Conservation (phyloP, 1,140 invertebrate species). For the Chymomyza costata region DNA sequence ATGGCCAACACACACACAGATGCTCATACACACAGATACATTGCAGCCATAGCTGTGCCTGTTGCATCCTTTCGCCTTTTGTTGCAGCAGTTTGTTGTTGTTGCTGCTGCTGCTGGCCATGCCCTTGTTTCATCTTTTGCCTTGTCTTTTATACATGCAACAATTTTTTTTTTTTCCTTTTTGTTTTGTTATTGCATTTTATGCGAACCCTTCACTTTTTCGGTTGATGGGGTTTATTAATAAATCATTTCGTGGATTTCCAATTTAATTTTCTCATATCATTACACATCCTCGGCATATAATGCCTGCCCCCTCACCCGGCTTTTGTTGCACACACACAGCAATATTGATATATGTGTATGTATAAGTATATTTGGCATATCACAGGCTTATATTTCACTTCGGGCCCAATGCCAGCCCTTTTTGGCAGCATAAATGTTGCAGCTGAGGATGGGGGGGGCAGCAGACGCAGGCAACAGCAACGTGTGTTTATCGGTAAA, state of each 20-base stretch:
- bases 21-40: background rate
- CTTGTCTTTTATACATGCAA: background rate
- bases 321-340: background rate
- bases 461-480: background rate
- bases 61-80: constrained; percentile 24
- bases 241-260: constrained; percentile 73
- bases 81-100: constrained; percentile 25
- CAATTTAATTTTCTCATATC: constrained; percentile 74
- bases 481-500: constrained; percentile 69
- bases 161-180: background rate
- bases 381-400: constrained; percentile 45
- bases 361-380: constrained; percentile 18
- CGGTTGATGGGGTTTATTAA: constrained; percentile 73
- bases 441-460: too few relatives aligned
- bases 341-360: background rate
- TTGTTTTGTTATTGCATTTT: constrained; percentile 15
- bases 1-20: constrained; percentile 38
- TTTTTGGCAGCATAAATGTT: constrained; percentile 16
- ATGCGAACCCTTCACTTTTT: constrained; percentile 62
- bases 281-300: constrained; percentile 45
- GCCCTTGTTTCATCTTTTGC: constrained; percentile 1
- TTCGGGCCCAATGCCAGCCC: constrained; percentile 42
- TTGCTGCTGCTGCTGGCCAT: constrained; percentile 1
- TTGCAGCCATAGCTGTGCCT: background rate
- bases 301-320: constrained; percentile 12